These are phyloP conservation scores for Brotogeris chrysoptera DNA, from an alignment of 2,797 vertebrate genomes.

Conservation along the genomic window DNA sequence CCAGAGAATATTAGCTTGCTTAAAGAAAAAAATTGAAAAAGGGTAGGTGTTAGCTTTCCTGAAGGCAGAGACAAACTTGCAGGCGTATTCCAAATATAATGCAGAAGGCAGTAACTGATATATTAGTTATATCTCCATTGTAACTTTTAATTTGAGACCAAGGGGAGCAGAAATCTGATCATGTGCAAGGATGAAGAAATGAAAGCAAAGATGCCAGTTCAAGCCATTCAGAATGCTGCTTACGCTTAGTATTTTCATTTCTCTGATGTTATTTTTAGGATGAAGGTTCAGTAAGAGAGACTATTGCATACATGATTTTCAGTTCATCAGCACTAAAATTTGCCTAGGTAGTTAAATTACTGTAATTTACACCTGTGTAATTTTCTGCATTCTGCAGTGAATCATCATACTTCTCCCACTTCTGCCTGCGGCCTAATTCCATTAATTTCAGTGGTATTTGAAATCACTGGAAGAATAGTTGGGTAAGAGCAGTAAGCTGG, in stretches of 20 bases:
- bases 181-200: background rate
- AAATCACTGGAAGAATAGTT: background rate
- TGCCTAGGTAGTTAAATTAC: background rate
- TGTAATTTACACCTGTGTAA: background rate
- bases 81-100: background rate
- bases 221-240: background rate
- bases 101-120: background rate
- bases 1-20: background rate
- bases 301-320: background rate
- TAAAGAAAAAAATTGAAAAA: background rate
- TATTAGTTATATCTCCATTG: background rate
- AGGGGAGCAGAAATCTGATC: background rate
- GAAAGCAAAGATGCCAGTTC: background rate
- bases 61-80: background rate
- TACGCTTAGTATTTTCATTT: background rate
- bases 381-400: background rate
- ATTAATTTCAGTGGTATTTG: background rate
- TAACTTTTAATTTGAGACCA: background rate
- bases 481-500: background rate
- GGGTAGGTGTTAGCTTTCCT: background rate
- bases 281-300: background rate
- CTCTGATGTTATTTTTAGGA: background rate
- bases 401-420: background rate
- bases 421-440: background rate
- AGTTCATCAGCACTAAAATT: background rate